Evolutionary conservation across 2,797 vertebrate genomes (phyloP), one percentile per base, ranked within the genome.

Genomic region (Danio albolineatus): DNA sequence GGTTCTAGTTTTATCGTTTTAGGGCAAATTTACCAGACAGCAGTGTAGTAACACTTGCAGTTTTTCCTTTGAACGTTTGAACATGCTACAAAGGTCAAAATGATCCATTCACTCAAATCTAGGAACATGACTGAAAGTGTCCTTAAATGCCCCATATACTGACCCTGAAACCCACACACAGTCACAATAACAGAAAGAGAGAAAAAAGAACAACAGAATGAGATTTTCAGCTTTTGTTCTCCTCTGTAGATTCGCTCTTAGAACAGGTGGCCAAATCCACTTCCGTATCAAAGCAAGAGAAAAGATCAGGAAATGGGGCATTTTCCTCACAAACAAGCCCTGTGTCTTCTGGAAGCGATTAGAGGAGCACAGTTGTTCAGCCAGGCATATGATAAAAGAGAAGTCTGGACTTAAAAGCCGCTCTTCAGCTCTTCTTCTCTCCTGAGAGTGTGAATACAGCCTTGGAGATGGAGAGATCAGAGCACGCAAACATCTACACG

Each of bases 281-380:
- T 51, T 70, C 65, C 65, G 70, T 70, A 69, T 78, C 78, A 78
- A 70, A 60, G 65, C 36, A 38, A 12, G 54, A 70, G 59, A 70
- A 74, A 70, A 76, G 64, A 51, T 43, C 81, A 84, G 83, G 78
- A 86, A 81, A 85, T 84, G 80, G 62, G 77, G 17, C 70, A 86
- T 81, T 80, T 85, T 83, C 74, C 86, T 78, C 82, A 83, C 85
- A 85, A 86, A 87, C 82, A 88, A 82, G 80, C 83, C 51, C 70
- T 78, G 67, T 78, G 73, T 86, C 77, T 71, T 75, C 84, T 86
- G 82, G 81, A 72, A 78, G 81, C 80, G 81, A 83, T 85, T 87
- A 84, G 65, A 59, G 51, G 56, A 81, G 79, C 53, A 67, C 70
- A 69, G 66, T 54, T 61, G 46, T 69, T 38, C 64, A 70, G 72